Evolutionary conservation across 2,113 vertebrate species (phyloP).

Genomic region (Chloroceryle aenea): DNA sequence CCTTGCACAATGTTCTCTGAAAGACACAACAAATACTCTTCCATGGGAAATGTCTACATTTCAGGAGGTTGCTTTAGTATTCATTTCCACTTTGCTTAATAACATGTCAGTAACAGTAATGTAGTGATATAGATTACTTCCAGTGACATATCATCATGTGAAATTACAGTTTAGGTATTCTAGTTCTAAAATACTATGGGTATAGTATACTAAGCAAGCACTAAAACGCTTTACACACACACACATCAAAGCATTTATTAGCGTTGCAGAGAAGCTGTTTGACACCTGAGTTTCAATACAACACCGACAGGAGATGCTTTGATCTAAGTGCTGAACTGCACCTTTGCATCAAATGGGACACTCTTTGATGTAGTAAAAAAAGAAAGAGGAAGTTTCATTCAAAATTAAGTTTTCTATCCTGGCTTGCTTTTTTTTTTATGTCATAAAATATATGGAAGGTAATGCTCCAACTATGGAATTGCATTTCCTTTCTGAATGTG

Average conservation of each 20-base stretch:
- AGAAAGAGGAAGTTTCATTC: not conserved
- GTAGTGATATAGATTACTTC: not conserved
- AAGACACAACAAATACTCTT: not conserved
- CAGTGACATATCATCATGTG: not conserved
- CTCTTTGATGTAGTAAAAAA: not conserved
- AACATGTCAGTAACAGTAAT: not conserved
- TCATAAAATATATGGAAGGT: not conserved
- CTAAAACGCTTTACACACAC: not conserved
- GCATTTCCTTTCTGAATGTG: not conserved
- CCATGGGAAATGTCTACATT: not conserved
- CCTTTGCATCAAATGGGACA: not conserved
- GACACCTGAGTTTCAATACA: not conserved
- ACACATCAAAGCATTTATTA: not conserved
- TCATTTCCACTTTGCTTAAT: not conserved
- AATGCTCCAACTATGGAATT: fast-evolving
- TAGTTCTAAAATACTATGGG: not conserved
- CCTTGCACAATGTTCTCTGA: not conserved
- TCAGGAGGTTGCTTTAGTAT: not conserved
- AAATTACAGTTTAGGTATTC: not conserved
- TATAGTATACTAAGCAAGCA: not conserved
- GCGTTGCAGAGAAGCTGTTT: not conserved
- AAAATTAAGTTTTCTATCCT: not conserved
- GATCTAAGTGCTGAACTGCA: not conserved
- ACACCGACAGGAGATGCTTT: not conserved
- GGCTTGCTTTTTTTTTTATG: not conserved